These are phyloP conservation scores for Andrena cerasifolii DNA, from an alignment of 1,140 invertebrate species.

Conservation along the genomic window DNA sequence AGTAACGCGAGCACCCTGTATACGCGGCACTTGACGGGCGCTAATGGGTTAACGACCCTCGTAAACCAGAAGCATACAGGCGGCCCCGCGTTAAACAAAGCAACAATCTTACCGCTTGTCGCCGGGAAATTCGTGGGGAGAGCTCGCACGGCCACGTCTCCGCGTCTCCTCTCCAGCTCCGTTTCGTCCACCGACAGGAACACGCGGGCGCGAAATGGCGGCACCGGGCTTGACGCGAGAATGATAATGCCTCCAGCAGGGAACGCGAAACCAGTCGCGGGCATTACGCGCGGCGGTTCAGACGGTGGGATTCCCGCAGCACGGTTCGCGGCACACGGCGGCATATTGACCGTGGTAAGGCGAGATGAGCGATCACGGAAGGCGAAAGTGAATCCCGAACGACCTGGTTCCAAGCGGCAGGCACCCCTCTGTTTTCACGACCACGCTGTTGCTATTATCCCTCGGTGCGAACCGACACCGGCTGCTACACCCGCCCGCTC, in stretches of 20 bases:
- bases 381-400: slow-evolving; percentile 9
- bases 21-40: background rate
- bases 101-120: slow-evolving; percentile 10
- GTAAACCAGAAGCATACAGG: background rate
- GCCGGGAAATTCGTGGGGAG: background rate
- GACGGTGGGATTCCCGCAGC: background rate
- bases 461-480: too few relatives aligned
- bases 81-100: background rate
- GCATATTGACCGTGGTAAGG: background rate
- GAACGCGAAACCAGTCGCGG: background rate
- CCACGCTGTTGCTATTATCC: too few relatives aligned
- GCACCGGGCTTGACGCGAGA: too few relatives aligned
- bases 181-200: background rate
- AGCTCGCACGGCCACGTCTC: background rate
- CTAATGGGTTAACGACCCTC: background rate
- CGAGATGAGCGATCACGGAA: background rate
- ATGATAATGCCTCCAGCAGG: background rate
- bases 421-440: too few relatives aligned
- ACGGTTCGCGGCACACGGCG: background rate
- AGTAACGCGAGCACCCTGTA: background rate
- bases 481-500: too few relatives aligned
- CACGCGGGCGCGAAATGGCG: background rate
- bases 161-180: background rate
- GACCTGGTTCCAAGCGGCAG: background rate
- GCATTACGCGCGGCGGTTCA: background rate